Conservation (phyloP, 2,113 vertebrate species). For the Benitochromis conjunctus region DNA sequence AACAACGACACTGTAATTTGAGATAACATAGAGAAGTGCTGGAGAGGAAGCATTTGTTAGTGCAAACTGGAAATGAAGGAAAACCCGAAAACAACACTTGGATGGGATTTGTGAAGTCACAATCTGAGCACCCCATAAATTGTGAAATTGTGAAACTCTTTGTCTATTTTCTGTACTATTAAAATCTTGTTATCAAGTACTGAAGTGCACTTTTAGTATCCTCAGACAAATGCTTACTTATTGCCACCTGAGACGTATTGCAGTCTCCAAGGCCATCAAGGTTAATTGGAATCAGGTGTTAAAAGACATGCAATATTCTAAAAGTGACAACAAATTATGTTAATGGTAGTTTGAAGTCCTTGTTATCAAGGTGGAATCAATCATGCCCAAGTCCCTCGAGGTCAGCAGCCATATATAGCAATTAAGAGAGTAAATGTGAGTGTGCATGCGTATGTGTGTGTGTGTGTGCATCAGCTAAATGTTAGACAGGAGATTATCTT, state of each 20-base stretch:
- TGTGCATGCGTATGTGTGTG: neutral
- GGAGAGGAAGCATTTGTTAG: neutral
- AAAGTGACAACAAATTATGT: slow-evolving; percentile 70
- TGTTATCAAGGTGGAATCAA: slow-evolving; percentile 69
- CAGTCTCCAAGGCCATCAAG: slow-evolving; percentile 43
- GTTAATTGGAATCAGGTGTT: slow-evolving; percentile 67
- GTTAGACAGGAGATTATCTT: slow-evolving; percentile 20
- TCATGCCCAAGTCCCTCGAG: slow-evolving; percentile 53
- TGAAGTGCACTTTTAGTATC: slow-evolving; percentile 14
- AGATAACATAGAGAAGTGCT: slow-evolving; percentile 7
- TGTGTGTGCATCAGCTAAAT: slow-evolving; percentile 18
- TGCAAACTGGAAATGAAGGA: neutral
- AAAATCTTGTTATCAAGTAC: neutral
- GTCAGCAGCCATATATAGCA: slow-evolving; percentile 58
- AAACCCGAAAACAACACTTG: neutral
- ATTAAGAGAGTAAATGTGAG: slow-evolving; percentile 26
- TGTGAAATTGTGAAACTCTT: neutral
- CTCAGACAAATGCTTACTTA: slow-evolving; percentile 24
- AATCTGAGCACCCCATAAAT: neutral
- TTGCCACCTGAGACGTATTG: slow-evolving; percentile 46
- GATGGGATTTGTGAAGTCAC: neutral
- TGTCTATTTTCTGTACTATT: slow-evolving; percentile 16
- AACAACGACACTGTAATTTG: slow-evolving; percentile 19
- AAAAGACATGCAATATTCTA: slow-evolving; percentile 60
- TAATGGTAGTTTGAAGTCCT: slow-evolving; percentile 63